Conservation (phyloP, 2,888 invertebrate genomes). For the Hirtodrosophila histrioides region DNA sequence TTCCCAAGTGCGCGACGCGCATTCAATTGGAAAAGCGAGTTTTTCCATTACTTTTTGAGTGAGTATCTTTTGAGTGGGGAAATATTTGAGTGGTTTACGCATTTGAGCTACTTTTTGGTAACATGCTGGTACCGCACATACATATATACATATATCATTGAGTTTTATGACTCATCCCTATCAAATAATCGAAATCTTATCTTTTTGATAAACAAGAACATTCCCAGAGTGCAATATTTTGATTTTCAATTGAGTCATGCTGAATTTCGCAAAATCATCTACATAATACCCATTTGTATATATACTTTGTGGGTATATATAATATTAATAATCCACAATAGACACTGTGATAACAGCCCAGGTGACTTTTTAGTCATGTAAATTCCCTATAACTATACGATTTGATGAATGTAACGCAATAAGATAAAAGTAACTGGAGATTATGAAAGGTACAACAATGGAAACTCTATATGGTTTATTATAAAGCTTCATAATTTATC, state of each 20-base stretch:
- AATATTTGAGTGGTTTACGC: slow-evolving; percentile 29
- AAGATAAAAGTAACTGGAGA: not conserved
- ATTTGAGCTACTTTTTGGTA: slow-evolving; percentile 29
- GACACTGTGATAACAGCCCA: no score
- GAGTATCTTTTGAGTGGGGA: not conserved
- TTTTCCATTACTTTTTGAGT: slow-evolving; percentile 48
- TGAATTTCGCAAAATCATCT: slow-evolving; percentile 33
- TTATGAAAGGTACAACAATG: no score
- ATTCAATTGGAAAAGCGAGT: slow-evolving; percentile 53
- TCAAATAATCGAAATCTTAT: slow-evolving; percentile 37
- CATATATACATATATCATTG: not conserved
- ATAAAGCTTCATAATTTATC: no score
- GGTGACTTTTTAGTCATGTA: no score
- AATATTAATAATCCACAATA: no score
- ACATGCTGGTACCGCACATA: not conserved
- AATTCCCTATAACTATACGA: no score
- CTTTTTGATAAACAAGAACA: slow-evolving; percentile 16
- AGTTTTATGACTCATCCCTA: slow-evolving; percentile 35
- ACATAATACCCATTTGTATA: slow-evolving; percentile 9
- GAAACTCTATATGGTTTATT: no score
- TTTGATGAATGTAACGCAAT: not conserved
- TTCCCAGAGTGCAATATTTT: slow-evolving; percentile 6
- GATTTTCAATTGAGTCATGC: slow-evolving; percentile 43
- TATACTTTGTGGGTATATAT: no score
- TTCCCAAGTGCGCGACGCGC: slow-evolving; percentile 52